Conservation (phyloP, 2,113 vertebrate genomes). For the Prunella himalayana region DNA sequence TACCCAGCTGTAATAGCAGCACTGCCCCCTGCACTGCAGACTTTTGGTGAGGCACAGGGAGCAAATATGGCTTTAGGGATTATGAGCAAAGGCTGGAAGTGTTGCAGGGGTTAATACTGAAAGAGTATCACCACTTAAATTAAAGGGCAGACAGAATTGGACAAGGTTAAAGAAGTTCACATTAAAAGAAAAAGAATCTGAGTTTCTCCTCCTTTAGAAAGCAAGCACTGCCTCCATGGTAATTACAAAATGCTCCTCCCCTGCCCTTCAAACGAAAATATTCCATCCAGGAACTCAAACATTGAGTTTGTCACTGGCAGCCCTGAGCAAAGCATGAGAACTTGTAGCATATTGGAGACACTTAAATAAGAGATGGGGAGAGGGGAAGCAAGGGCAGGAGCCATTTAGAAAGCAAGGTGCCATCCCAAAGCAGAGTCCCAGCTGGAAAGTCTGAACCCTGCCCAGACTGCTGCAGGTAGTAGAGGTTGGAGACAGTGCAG, state of each 20-base stretch:
- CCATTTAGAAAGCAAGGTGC: not conserved
- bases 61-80: slow-evolving; percentile 59
- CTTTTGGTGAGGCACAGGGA: slow-evolving; percentile 2
- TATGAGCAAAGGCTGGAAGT: slow-evolving; percentile 3
- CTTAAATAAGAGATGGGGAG: not conserved
- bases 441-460: not conserved
- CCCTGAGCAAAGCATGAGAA: slow-evolving; percentile 44
- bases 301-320: not conserved
- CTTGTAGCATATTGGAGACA: not conserved
- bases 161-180: not conserved
- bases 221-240: not conserved
- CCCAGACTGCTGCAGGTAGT: not conserved
- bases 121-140: not conserved
- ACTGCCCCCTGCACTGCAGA: not conserved
- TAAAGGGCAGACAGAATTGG: not conserved
- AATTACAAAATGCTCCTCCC: not conserved
- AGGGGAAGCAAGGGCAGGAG: not conserved
- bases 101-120: not conserved
- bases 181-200: not conserved
- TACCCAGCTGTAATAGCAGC: not conserved
- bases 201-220: not conserved
- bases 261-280: not conserved
- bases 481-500: not conserved
- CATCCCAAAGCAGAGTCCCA: not conserved
- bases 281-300: not conserved